phyloP scores from a whole-genome alignment of 2,888 invertebrate species.

The Plemyria rubiginata region DNA sequence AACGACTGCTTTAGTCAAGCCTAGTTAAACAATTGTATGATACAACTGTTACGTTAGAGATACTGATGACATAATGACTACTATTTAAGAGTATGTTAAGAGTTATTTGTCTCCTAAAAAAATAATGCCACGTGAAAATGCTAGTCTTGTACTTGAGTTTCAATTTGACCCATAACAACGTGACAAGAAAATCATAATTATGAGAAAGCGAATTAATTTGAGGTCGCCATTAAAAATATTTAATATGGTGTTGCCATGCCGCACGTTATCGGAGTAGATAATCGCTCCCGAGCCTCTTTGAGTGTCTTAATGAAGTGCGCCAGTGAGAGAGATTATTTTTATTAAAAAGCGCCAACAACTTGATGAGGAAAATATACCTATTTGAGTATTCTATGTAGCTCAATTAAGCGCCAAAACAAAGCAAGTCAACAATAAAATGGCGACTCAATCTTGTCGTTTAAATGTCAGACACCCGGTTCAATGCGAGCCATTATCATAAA shows the following conservation, averaged over 20 bases:
- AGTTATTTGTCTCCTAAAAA: no score
- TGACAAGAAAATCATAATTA: slow-evolving; percentile 72
- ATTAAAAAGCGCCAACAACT: slow-evolving; percentile 62
- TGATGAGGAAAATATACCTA: slow-evolving; percentile 61
- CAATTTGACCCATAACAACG: slow-evolving; percentile 55
- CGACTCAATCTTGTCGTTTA: slow-evolving; percentile 74
- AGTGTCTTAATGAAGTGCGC: slow-evolving; percentile 77
- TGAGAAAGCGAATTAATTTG: slow-evolving; percentile 65
- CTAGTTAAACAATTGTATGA: no score
- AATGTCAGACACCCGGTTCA: slow-evolving; percentile 76
- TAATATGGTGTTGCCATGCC: slow-evolving; percentile 70
- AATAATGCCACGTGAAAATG: background rate
- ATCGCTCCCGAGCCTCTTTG: slow-evolving; percentile 72
- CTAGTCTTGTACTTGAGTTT: background rate
- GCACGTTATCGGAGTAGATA: slow-evolving; percentile 73
- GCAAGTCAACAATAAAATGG: slow-evolving; percentile 70
- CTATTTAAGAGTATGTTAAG: no score
- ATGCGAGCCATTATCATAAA: slow-evolving; percentile 82
- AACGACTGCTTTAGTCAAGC: no score
- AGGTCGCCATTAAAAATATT: slow-evolving; percentile 60
- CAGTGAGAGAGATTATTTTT: slow-evolving; percentile 72
- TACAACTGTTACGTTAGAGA: no score
- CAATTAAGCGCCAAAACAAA: slow-evolving; percentile 59
- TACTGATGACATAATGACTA: no score
- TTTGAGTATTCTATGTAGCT: slow-evolving; percentile 51